Conservation (phyloP, 2,113 vertebrate genomes). For the Pterocles orientalis region DNA sequence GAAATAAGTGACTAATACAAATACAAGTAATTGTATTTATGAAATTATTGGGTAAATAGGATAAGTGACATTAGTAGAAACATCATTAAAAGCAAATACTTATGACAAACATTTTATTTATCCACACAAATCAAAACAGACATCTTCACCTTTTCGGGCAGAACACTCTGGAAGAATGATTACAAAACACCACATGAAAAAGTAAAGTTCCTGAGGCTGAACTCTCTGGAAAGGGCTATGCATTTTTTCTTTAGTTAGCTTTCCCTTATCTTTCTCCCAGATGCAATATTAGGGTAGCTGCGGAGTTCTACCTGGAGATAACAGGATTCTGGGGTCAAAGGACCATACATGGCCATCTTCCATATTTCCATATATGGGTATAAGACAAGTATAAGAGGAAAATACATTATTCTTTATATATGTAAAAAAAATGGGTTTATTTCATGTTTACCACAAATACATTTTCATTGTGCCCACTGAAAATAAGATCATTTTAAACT, state of each 20-base stretch:
- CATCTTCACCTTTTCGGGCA: background rate
- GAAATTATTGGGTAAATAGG: background rate
- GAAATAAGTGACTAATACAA: background rate
- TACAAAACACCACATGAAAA: background rate
- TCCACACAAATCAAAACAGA: background rate
- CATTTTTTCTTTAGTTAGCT: background rate
- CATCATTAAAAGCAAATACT: background rate
- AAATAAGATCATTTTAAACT: background rate
- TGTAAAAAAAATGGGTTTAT: rapidly evolving
- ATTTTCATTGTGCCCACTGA: background rate
- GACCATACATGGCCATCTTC: background rate
- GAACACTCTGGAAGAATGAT: background rate
- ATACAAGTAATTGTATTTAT: background rate
- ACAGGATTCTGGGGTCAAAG: background rate
- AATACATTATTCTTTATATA: background rate
- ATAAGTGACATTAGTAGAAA: background rate
- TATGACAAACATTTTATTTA: background rate
- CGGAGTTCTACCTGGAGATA: background rate
- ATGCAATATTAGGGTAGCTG: background rate
- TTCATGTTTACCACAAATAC: background rate
- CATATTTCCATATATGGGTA: background rate
- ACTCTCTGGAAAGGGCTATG: background rate
- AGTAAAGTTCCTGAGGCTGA: background rate
- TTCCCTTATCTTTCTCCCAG: background rate
- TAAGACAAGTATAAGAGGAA: background rate